Conservation (phyloP, 2,888 invertebrate species). For the Limnephilus lunatus region DNA sequence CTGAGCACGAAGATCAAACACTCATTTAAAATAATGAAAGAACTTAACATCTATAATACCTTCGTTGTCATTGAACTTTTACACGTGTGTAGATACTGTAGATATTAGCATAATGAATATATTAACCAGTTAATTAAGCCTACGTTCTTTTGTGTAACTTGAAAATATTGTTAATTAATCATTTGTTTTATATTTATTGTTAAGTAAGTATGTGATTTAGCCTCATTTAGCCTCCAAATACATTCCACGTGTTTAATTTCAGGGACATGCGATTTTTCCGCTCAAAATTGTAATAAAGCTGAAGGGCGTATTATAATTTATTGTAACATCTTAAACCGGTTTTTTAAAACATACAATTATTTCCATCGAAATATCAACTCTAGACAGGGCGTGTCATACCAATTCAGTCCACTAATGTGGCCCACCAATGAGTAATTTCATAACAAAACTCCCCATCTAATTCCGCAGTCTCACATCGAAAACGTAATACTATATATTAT, state of each 20-base stretch:
- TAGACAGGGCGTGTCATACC: too few relatives aligned
- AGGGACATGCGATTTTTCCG: background rate
- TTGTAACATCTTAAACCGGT: background rate
- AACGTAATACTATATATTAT: too few relatives aligned
- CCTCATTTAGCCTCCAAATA: background rate
- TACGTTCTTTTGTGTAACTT: too few relatives aligned
- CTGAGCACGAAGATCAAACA: background rate
- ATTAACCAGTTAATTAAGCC: background rate
- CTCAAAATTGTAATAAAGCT: background rate
- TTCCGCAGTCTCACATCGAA: too few relatives aligned
- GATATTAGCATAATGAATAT: background rate
- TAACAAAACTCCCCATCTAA: too few relatives aligned
- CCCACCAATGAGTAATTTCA: too few relatives aligned
- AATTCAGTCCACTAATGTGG: too few relatives aligned
- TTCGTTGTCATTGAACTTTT: background rate
- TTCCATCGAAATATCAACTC: too few relatives aligned
- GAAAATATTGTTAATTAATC: too few relatives aligned
- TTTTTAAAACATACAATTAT: background rate
- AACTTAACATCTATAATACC: background rate
- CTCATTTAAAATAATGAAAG: background rate
- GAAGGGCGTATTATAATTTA: background rate
- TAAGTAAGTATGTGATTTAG: too few relatives aligned
- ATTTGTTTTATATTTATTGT: too few relatives aligned
- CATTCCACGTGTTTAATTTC: background rate
- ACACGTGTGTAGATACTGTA: too few relatives aligned